phyloP scores from a whole-genome alignment of 2,113 vertebrate genomes.

The Oncorhynchus mykiss region DNA sequence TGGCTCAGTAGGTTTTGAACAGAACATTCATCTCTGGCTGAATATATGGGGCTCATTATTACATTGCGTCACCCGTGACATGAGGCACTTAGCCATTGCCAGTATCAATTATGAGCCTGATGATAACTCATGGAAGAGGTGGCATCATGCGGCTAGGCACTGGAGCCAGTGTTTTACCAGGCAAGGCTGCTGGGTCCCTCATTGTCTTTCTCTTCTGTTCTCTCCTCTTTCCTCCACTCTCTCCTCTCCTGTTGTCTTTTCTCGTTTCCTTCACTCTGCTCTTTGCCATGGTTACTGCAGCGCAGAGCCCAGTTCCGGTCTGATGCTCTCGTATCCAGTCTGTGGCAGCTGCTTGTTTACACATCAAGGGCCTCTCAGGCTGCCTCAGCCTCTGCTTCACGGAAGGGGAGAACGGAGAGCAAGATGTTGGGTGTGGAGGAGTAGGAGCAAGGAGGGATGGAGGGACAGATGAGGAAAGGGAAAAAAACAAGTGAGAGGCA shows the following conservation, averaged over 20 bases:
- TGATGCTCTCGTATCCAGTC: conserved; percentile 14
- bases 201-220: neutral
- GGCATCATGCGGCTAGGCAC: neutral
- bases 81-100: conserved; percentile 23
- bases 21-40: conserved; percentile 15
- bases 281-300: conserved; percentile 11
- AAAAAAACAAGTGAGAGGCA: conserved; percentile 13
- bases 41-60: conserved; percentile 23
- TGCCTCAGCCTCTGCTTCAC: conserved; percentile 9
- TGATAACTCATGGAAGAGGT: conserved; percentile 21
- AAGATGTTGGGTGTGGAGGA: neutral
- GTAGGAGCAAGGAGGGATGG: conserved; percentile 23
- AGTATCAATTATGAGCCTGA: conserved; percentile 25
- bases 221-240: neutral
- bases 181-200: neutral
- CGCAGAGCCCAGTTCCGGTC: conserved; percentile 15
- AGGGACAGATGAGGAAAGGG: conserved; percentile 8
- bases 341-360: conserved; percentile 45
- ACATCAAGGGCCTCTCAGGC: conserved; percentile 18
- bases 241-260: neutral
- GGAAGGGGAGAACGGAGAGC: neutral
- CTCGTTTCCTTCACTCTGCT: conserved; percentile 5
- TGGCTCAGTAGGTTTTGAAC: conserved; percentile 26
- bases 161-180: conserved; percentile 2
- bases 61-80: conserved; percentile 30